A percentile compares a stretch with the other conserved stretches of the same genome.
These are phyloP conservation scores for Muntiacus reevesi DNA, from an alignment of 2,113 vertebrate species.

Conservation along the genomic window DNA sequence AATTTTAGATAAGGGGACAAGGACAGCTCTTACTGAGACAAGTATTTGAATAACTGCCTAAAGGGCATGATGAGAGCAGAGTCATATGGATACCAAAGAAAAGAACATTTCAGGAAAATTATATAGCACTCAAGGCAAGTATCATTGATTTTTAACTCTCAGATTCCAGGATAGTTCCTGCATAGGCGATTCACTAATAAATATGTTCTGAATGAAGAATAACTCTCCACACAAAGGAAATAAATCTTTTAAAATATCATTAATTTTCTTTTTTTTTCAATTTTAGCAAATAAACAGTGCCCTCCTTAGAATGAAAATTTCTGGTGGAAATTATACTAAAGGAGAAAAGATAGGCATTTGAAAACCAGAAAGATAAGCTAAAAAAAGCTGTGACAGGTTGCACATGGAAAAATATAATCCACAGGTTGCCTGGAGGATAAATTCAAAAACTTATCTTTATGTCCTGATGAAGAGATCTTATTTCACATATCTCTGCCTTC, in stretches of 20 bases:
- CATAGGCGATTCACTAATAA: neutral
- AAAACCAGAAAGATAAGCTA: neutral
- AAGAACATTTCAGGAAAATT: neutral
- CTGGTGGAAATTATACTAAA: neutral
- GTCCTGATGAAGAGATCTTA: neutral
- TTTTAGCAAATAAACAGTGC: conserved; percentile 22
- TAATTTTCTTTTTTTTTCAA: conserved; percentile 38
- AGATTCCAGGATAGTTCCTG: neutral
- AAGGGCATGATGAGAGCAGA: neutral
- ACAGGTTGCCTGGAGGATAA: neutral
- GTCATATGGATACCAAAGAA: neutral
- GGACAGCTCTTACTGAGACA: neutral
- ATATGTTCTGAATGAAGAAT: neutral
- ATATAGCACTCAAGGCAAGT: neutral
- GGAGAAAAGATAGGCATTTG: neutral
- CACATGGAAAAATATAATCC: neutral
- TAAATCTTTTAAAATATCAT: neutral
- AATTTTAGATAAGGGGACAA: neutral
- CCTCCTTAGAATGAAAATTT: neutral
- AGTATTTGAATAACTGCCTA: neutral
- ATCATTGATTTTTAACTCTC: neutral
- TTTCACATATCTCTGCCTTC: conserved; percentile 4
- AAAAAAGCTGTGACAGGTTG: neutral
- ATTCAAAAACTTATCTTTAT: conserved; percentile 1
- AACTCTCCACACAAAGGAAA: neutral